Evolutionary conservation across 2,797 vertebrate genomes (phyloP).

Genomic region (Synaphobranchus kaupii): DNA sequence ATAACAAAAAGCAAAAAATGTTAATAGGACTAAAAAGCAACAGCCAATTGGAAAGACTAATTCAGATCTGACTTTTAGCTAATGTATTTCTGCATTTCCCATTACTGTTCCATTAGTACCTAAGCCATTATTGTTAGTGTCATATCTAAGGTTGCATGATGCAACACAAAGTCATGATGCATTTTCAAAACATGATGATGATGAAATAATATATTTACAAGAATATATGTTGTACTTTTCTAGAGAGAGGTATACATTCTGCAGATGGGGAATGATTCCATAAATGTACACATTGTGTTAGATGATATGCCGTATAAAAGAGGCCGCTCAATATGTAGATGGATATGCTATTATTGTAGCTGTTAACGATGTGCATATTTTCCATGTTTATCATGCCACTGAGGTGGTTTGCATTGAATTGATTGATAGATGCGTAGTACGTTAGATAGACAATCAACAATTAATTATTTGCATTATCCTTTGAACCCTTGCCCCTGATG

Average conservation of each 20-base stretch:
- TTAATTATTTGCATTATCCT: not conserved
- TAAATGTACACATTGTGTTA: not conserved
- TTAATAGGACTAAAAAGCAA: not conserved
- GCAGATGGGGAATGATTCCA: not conserved
- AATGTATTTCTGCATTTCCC: not conserved
- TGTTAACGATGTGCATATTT: not conserved
- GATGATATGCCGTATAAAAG: not conserved
- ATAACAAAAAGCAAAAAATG: not conserved
- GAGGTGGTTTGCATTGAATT: not conserved
- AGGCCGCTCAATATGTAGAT: not conserved
- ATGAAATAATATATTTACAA: not conserved
- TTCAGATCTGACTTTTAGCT: not conserved
- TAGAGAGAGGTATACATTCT: not conserved
- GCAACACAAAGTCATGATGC: not conserved
- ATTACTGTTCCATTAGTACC: not conserved
- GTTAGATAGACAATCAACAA: not conserved
- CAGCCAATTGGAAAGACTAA: not conserved
- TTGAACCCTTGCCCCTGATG: not conserved
- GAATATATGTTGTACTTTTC: not conserved
- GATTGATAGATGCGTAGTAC: not conserved
- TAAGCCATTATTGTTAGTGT: not conserved
- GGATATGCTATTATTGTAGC: not conserved
- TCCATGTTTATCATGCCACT: not conserved
- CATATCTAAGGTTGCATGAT: not conserved
- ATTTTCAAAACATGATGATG: not conserved